phyloP scores from a whole-genome alignment of 2,888 invertebrate species.

The Heliconius sara region DNA sequence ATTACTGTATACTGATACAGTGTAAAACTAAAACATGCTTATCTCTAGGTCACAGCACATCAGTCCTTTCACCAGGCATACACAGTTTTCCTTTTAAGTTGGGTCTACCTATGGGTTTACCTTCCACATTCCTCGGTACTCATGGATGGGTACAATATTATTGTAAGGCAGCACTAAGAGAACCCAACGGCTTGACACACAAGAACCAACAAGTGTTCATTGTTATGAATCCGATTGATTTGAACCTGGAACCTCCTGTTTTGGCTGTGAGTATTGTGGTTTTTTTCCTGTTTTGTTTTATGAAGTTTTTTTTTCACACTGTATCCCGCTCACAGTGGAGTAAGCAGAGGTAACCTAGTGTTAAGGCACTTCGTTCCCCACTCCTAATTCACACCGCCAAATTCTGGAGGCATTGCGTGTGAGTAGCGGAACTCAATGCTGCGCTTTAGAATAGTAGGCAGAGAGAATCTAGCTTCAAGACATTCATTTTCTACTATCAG shows the following conservation, averaged over 20 bases:
- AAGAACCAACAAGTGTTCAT: slow-evolving; percentile 99
- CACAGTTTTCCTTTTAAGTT: slow-evolving; percentile 97
- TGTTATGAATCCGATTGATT: slow-evolving; percentile 97
- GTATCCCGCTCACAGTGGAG: too few relatives aligned
- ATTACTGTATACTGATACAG: neutral
- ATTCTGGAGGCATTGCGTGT: too few relatives aligned
- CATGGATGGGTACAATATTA: slow-evolving; percentile 98
- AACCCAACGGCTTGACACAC: slow-evolving; percentile 94
- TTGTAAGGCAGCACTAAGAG: slow-evolving; percentile 94
- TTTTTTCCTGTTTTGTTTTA: neutral
- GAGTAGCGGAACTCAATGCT: too few relatives aligned
- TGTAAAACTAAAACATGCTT: slow-evolving; percentile 15
- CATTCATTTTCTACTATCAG: too few relatives aligned
- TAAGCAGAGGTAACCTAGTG: too few relatives aligned
- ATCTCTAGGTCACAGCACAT: slow-evolving; percentile 89
- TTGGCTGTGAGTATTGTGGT: slow-evolving; percentile 88
- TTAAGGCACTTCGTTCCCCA: too few relatives aligned
- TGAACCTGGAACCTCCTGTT: slow-evolving; percentile 94
- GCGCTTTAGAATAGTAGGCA: too few relatives aligned
- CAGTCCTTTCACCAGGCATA: slow-evolving; percentile 94
- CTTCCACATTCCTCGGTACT: slow-evolving; percentile 96
- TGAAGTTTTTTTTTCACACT: too few relatives aligned
- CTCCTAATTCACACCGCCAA: too few relatives aligned
- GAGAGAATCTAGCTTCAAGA: too few relatives aligned
- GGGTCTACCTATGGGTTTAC: slow-evolving; percentile 93